phyloP scores from a whole-genome alignment of 2,888 invertebrate genomes.

The Bedellia somnulentella region DNA sequence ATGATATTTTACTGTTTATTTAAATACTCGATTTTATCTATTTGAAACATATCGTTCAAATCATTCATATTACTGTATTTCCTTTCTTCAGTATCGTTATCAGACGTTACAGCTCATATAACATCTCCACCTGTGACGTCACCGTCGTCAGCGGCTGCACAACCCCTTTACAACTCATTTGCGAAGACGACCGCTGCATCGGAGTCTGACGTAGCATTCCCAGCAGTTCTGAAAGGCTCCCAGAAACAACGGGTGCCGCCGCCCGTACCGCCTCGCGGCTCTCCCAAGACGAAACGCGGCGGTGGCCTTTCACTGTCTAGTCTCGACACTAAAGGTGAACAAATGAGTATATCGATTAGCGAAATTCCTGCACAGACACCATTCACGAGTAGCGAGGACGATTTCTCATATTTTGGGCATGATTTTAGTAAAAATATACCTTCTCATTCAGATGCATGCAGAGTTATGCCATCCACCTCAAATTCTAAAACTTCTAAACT shows the following conservation, averaged over 20 bases:
- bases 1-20: too few species aligned
- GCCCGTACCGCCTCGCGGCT: slow-evolving; percentile 85
- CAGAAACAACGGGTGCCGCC: slow-evolving; percentile 81
- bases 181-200: slow-evolving; percentile 30
- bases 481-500: slow-evolving; percentile 36
- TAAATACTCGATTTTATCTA: too few species aligned
- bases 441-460: slow-evolving; percentile 24
- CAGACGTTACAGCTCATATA: slow-evolving; percentile 57
- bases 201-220: slow-evolving; percentile 66
- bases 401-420: slow-evolving; percentile 47
- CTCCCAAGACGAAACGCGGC: slow-evolving; percentile 66
- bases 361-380: slow-evolving; percentile 40
- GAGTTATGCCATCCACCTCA: slow-evolving; percentile 33
- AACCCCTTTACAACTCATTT: slow-evolving; percentile 24
- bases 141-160: slow-evolving; percentile 40
- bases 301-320: slow-evolving; percentile 33
- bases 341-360: slow-evolving; percentile 34
- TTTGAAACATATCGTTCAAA: too few species aligned
- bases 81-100: slow-evolving; percentile 48
- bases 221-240: slow-evolving; percentile 74
- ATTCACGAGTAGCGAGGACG: slow-evolving; percentile 45
- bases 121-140: slow-evolving; percentile 49
- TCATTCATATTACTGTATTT: slow-evolving; percentile 9
- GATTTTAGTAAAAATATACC: slow-evolving; percentile 41
- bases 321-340: slow-evolving; percentile 51